phyloP scores from a whole-genome alignment of 2,888 invertebrate genomes.

The Cosmopolites sordidus region DNA sequence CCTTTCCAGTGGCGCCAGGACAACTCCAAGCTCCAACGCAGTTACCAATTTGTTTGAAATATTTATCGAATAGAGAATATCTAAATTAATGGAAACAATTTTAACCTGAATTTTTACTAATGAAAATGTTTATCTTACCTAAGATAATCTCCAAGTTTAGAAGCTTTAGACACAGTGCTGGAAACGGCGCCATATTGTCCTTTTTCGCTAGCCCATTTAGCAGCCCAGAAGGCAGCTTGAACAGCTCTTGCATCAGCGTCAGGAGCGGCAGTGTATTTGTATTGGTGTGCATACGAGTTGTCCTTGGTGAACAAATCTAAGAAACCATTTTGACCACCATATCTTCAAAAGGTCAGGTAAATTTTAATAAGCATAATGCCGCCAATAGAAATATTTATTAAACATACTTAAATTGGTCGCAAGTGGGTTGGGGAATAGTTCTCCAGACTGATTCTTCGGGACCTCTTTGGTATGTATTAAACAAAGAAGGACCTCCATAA shows the following conservation, averaged over 20 bases:
- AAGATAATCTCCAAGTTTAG: constrained; percentile 34
- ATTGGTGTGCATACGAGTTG: constrained; percentile 32
- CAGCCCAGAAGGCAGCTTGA: constrained; percentile 33
- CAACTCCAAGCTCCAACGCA: constrained; percentile 29
- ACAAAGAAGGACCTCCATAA: too few relatives aligned
- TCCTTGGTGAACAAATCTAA: constrained; percentile 31
- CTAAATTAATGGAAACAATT: background rate
- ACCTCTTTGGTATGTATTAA: too few relatives aligned
- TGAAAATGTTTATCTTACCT: constrained; percentile 1
- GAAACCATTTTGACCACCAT: constrained; percentile 29
- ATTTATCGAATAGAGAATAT: constrained; percentile 34
- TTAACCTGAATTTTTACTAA: too few relatives aligned
- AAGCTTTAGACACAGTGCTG: constrained; percentile 28
- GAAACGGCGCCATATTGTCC: constrained; percentile 24
- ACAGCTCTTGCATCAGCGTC: constrained; percentile 30
- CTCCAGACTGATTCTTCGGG: constrained; percentile 33
- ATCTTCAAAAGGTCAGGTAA: background rate
- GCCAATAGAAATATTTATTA: background rate
- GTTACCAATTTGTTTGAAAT: constrained; percentile 33
- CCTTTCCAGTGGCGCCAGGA: constrained; percentile 29
- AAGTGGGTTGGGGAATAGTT: too few relatives aligned
- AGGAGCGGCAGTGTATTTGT: constrained; percentile 32
- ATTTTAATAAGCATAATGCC: background rate
- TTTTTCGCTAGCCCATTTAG: constrained; percentile 30
- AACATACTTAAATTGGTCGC: too few relatives aligned